Conservation (phyloP, 2,888 invertebrate genomes). For the Chelonus formosanus region DNA sequence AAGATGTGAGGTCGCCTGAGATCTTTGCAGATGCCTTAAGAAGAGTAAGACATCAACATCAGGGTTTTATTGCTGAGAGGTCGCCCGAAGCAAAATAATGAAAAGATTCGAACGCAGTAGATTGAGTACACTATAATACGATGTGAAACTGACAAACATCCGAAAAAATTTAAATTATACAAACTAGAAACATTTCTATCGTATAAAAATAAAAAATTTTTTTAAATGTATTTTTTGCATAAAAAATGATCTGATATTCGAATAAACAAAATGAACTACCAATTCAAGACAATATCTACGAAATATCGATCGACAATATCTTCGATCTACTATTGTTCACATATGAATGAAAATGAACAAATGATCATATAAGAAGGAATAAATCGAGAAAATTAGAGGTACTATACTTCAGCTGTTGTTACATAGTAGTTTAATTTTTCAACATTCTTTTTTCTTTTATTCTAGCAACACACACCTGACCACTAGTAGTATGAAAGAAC, state of each 20-base stretch:
- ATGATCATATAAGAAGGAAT: too few species aligned
- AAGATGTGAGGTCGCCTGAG: slow-evolving; percentile 25
- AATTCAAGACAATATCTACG: too few species aligned
- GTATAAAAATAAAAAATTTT: too few species aligned
- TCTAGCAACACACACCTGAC: not conserved
- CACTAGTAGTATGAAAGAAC: not conserved
- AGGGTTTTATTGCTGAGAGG: slow-evolving; percentile 44
- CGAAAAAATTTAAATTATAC: not conserved
- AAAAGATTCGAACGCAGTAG: slow-evolving; percentile 35
- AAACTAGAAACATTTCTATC: too few species aligned
- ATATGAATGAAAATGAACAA: too few species aligned
- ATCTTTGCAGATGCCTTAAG: slow-evolving; percentile 22
- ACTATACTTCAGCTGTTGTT: too few species aligned
- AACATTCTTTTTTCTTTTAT: slow-evolving; percentile 1
- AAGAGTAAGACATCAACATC: slow-evolving; percentile 25
- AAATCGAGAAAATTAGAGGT: too few species aligned
- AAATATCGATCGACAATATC: too few species aligned
- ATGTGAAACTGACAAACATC: slow-evolving; percentile 7
- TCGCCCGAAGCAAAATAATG: slow-evolving; percentile 52
- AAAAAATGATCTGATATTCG: too few species aligned
- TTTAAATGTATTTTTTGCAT: too few species aligned
- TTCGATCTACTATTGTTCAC: too few species aligned
- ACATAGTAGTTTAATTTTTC: slow-evolving; percentile 4
- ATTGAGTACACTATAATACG: slow-evolving; percentile 18
- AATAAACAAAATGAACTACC: too few species aligned